Evolutionary conservation across 2,113 vertebrate genomes (phyloP), one percentile per base, ranked within the genome.

Genomic region (Melanotaenia duboulayi): DNA sequence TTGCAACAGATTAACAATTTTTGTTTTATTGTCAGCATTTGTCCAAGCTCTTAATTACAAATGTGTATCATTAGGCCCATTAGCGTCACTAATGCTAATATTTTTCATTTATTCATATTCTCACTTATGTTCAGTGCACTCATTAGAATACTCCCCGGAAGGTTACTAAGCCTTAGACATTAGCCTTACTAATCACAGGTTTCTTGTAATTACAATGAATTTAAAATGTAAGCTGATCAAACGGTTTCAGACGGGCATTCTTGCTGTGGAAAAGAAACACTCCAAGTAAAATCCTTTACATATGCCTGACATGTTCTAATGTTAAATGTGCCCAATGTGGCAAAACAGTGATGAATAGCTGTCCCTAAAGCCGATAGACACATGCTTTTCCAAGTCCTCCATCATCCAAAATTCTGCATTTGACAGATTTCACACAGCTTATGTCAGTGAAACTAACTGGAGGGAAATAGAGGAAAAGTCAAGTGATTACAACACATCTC

Each of bases 141-240:
- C 24, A 60, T 23, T 44, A 55, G 20, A 58, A 37, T 40, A 55
- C 42, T 49, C 54, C 59, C 28, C 61, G 11, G 19, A 65, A 64
- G 52, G 40, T 14, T 44, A 25, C 11, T 49, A 67, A 50, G 32
- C 35, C 22, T 80, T 40, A 65, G 57, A 80, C 61, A 62, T 71
- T 39, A 58, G 24, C 12, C 10, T 42, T 58, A 16, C 35, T 67
- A 37, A 63, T 58, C 59, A 58, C 23, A 37, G 16, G 28, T 65
- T 67, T 62, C 56, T 59, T 49, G 46, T 66, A 39, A 76, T 73
- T 70, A 67, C 52, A 35, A 7, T 66, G 51, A 77, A 66, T 60
- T 42, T 54, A 23, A 73, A 44, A 58, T 74, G 28, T 25, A 73
- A 57, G 50, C 28, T 37, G 73, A 75, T 69, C 35, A 32, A 54